Evolutionary conservation across 2,888 invertebrate genomes (phyloP).

Genomic region (Chalcis sispes): DNA sequence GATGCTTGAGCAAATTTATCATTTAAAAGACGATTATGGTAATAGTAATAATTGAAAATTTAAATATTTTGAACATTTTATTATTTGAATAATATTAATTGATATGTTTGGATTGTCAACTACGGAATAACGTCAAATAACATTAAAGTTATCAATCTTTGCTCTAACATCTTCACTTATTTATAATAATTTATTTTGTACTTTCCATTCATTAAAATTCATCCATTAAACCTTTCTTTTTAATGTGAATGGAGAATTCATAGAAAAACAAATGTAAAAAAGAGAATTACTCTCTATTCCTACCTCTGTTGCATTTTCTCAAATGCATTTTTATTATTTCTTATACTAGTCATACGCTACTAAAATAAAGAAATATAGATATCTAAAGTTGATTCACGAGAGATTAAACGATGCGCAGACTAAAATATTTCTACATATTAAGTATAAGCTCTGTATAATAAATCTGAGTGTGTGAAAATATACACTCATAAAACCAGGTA

Average conservation of each 20-base stretch:
- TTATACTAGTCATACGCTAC: conserved; percentile 45
- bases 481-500: conserved; percentile 63
- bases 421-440: conserved; percentile 17
- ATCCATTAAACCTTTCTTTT: not conserved
- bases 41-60: not conserved
- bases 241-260: conserved; percentile 6
- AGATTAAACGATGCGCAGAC: not conserved
- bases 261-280: conserved; percentile 10
- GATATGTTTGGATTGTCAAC: conserved; percentile 8
- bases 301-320: conserved; percentile 8
- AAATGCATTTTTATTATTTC: conserved; percentile 31
- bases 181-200: conserved; percentile 40
- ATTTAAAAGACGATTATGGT: not conserved
- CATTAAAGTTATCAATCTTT: conserved; percentile 1
- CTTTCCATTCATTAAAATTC: conserved; percentile 33
- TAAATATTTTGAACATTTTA: not conserved
- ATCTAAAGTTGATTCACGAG: conserved; percentile 37
- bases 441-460: conserved; percentile 40
- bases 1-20: conserved; percentile 22
- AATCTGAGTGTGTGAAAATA: conserved; percentile 12
- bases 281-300: conserved; percentile 11
- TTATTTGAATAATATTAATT: not conserved
- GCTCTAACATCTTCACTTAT: conserved; percentile 23
- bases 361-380: conserved; percentile 43
- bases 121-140: not conserved